These are phyloP conservation scores for Bettongia penicillata DNA, from an alignment of 2,113 vertebrate genomes.

Conservation along the genomic window DNA sequence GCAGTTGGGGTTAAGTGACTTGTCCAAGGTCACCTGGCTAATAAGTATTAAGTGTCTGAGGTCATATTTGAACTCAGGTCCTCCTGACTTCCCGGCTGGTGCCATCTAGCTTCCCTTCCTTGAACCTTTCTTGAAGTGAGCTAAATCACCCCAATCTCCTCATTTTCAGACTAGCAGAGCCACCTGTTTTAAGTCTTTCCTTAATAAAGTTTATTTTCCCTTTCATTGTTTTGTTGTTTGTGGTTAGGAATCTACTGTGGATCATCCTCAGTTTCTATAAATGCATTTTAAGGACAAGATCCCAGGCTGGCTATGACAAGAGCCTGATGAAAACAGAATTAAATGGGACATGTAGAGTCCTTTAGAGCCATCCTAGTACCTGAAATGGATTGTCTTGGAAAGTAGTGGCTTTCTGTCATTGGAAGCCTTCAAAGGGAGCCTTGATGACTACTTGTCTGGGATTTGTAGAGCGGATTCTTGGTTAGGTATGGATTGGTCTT, in stretches of 20 bases:
- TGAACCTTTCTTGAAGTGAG: not conserved
- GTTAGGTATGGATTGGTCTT: not conserved
- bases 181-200: constrained; percentile 5
- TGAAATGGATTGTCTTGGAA: not conserved
- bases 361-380: not conserved
- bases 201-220: constrained; percentile 1
- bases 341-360: not conserved
- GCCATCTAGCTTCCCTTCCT: not conserved
- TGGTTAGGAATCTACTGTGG: constrained; percentile 31
- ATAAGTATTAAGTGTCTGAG: not conserved
- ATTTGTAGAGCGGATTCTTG: not conserved
- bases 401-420: not conserved
- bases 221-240: not conserved
- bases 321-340: constrained; percentile 29
- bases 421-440: not conserved
- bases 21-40: not conserved
- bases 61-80: not conserved
- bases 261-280: constrained; percentile 32
- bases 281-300: not conserved
- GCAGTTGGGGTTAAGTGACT: not conserved
- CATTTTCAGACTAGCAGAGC: not conserved
- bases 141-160: not conserved
- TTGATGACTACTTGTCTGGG: not conserved
- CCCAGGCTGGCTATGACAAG: not conserved
- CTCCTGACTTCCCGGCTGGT: not conserved